Evolutionary conservation across 2,113 vertebrate species (phyloP).

Genomic region (Aleadryas rufinucha): DNA sequence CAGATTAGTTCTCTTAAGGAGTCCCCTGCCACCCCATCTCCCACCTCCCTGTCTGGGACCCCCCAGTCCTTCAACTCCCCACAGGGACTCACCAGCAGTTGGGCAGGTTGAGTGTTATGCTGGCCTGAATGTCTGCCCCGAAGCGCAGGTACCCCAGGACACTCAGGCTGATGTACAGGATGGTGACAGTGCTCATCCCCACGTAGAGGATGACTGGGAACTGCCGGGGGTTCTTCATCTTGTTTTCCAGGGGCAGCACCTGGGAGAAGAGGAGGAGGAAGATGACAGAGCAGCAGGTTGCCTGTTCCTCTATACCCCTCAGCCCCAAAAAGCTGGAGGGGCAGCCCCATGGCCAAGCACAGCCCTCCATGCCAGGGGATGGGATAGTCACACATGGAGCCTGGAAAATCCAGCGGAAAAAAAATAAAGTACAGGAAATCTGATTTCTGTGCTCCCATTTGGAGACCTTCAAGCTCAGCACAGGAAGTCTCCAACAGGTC

Average conservation of each 20-base stretch:
- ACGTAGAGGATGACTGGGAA: conserved; percentile 83
- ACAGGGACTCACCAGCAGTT: conserved; percentile 87
- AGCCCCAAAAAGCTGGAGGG: neutral
- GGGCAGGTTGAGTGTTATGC: conserved; percentile 94
- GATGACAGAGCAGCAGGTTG: neutral
- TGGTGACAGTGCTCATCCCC: conserved; percentile 88
- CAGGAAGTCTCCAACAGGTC: neutral
- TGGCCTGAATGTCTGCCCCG: conserved; percentile 77
- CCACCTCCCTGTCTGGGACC: fast-evolving
- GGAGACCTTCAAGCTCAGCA: neutral
- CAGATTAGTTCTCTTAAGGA: neutral
- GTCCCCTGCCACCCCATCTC: neutral
- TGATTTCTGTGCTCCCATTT: fast-evolving
- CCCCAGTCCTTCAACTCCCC: neutral
- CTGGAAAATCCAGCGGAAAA: neutral
- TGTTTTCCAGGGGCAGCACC: conserved; percentile 96
- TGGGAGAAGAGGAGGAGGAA: conserved; percentile 12
- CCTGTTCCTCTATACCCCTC: fast-evolving
- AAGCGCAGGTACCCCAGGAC: conserved; percentile 91
- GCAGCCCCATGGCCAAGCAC: neutral
- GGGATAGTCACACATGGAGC: neutral
- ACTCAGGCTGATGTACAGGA: conserved; percentile 87
- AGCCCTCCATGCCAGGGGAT: neutral
- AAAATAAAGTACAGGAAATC: neutral
- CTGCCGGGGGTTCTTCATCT: conserved; percentile 87